phyloP scores from a whole-genome alignment of 92 coral and sea anemone species.

The Metridium senile region DNA sequence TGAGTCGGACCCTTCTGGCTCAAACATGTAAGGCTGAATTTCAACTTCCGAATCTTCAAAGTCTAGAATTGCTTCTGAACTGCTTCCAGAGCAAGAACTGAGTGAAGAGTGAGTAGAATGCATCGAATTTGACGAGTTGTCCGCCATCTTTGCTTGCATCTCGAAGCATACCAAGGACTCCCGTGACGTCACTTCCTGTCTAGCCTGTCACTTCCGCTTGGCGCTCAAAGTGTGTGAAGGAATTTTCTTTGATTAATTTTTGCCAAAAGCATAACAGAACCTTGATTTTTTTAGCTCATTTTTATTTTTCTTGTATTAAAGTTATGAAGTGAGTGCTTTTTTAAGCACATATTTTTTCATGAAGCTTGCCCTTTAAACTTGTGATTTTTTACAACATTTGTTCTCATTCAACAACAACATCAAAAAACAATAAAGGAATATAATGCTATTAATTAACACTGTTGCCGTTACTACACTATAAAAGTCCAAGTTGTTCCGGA shows the following conservation, averaged over 20 bases:
- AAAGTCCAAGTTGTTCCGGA: too few relatives aligned
- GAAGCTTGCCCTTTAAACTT: conserved; percentile 14
- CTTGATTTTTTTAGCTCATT: not conserved
- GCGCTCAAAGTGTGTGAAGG: too few relatives aligned
- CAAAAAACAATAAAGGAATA: too few relatives aligned
- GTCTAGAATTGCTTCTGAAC: not conserved
- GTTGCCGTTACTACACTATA: too few relatives aligned
- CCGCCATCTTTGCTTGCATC: conserved; percentile 6
- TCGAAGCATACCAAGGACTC: not conserved
- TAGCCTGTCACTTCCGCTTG: not conserved
- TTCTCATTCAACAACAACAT: too few relatives aligned
- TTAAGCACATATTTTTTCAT: not conserved
- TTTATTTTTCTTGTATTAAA: not conserved
- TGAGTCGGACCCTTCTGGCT: conserved; percentile 15
- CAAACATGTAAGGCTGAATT: conserved; percentile 29
- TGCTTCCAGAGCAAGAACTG: not conserved
- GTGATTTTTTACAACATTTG: too few relatives aligned
- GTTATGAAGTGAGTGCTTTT: not conserved
- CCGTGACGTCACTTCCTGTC: conserved; percentile 7
- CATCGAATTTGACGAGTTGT: not conserved
- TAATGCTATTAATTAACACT: too few relatives aligned
- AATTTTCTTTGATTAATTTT: not conserved
- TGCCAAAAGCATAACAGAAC: too few relatives aligned
- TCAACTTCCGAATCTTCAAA: not conserved
- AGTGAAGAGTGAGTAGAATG: not conserved